Base-by-base conservation (phyloP, 2,797 vertebrate genomes). In the Dipus sagitta region DNA sequence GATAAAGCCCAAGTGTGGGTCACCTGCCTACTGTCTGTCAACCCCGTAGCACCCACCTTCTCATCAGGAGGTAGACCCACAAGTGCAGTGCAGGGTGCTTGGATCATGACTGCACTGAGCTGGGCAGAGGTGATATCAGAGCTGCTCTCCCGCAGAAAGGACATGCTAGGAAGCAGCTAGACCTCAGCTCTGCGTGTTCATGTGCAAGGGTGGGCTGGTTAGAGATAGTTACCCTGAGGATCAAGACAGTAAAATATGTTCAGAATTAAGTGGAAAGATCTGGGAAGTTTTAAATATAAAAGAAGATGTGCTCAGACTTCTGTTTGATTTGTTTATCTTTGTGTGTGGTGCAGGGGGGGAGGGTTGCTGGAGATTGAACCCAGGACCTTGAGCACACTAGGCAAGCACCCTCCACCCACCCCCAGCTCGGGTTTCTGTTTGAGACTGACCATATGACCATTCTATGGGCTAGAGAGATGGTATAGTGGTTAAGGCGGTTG, bases 1-100 rank as follows among this genome's bases (percentile, higher is more conserved):
- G 94, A 38, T 77, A 32, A 90, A 77, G 64, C 54, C 71, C 8
- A 47, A 84, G 34, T 91, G 82, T 76, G 76, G 65, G 26, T 91
- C 54, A 62, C 91, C 80, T 64, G 90, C 42, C 70, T 47, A 18
- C 30, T 92, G 60, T 26, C 60, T 67, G 28, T 89, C 18, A 13
- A 0, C 6, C 24, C 34, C 15, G 9, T 23, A 28, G 65, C 86
- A 64, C 47, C 68, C 75, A 32, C 8, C 23, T 93, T 86, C 83
- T 75, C 70, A 20, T 83, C 38, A 14, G 60, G 84, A 91, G 47
- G n/a, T 72, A 65, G 68, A 60, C 32, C 3, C 30, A 12, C n/a
- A 34, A 62, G 52, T 47, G 4, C 17, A 18, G 17, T 17, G 2
- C 54, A 23, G 54, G 23, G 62, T 76, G 80, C 28, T 86, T 62